These are phyloP conservation scores for Meteorus cinctellus DNA, from an alignment of 2,888 invertebrate genomes.

Conservation along the genomic window DNA sequence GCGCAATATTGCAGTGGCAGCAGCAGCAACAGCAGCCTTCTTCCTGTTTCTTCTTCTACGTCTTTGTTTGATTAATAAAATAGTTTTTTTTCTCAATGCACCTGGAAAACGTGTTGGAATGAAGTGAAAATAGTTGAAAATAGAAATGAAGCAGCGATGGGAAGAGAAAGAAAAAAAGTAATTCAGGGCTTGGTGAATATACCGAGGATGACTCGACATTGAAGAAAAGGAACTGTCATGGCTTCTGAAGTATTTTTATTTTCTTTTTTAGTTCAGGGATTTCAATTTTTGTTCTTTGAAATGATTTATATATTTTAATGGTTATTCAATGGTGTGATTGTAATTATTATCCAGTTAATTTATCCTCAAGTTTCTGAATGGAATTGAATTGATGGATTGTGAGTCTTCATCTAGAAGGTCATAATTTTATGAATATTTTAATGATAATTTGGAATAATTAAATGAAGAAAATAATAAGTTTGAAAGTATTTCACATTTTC, in stretches of 20 bases:
- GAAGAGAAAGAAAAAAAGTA: background rate
- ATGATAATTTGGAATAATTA: too few species aligned
- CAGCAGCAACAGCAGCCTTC: background rate
- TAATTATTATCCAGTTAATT: background rate
- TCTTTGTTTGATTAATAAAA: slow-evolving; percentile 2
- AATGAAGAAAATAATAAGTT: too few species aligned
- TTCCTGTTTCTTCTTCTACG: background rate
- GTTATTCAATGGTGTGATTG: background rate
- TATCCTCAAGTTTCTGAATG: background rate
- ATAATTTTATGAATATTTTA: too few species aligned
- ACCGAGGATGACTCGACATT: background rate
- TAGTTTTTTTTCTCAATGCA: background rate
- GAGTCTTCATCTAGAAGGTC: too few species aligned
- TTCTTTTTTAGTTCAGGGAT: background rate
- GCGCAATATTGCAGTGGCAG: slow-evolving; percentile 23
- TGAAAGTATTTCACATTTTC: too few species aligned
- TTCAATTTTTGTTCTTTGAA: too few species aligned
- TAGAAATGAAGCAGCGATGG: background rate
- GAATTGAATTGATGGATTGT: background rate
- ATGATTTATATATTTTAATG: slow-evolving; percentile 1
- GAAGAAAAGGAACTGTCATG: slow-evolving; percentile 3
- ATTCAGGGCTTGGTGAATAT: background rate
- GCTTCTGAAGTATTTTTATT: background rate
- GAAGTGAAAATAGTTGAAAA: background rate
- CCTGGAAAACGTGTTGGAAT: background rate